phyloP scores from a whole-genome alignment of 2,797 vertebrate genomes.

The Brotula barbata region DNA sequence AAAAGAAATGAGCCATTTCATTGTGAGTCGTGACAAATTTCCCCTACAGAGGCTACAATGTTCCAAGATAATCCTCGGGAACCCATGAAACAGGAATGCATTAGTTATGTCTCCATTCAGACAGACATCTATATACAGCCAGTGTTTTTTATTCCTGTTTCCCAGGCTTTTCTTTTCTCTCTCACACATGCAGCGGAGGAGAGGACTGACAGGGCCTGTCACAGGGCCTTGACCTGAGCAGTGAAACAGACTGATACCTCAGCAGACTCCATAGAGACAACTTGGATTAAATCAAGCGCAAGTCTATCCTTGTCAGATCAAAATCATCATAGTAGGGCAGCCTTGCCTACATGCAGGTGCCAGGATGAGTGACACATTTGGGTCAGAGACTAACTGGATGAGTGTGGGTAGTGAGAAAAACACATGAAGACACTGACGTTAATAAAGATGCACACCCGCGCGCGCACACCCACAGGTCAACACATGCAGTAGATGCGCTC shows the following conservation, averaged over 20 bases:
- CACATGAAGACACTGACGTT: slow-evolving; percentile 23
- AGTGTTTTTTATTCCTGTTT: neutral
- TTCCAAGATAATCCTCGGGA: slow-evolving; percentile 41
- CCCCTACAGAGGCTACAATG: slow-evolving; percentile 30
- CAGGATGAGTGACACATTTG: slow-evolving; percentile 71
- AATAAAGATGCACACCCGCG: neutral
- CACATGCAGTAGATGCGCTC: too few relatives aligned
- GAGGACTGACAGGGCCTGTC: slow-evolving; percentile 65
- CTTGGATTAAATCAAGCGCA: slow-evolving; percentile 73
- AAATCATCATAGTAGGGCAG: slow-evolving; percentile 67
- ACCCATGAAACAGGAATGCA: slow-evolving; percentile 35
- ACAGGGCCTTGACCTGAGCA: slow-evolving; percentile 67
- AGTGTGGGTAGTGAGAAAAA: slow-evolving; percentile 37
- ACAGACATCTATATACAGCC: slow-evolving; percentile 8
- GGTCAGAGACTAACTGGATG: slow-evolving; percentile 61
- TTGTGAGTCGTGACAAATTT: slow-evolving; percentile 26
- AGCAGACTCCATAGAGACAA: slow-evolving; percentile 62
- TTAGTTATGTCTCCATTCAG: slow-evolving; percentile 16
- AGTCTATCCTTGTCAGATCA: slow-evolving; percentile 76
- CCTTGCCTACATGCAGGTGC: slow-evolving; percentile 67
- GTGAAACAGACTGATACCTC: slow-evolving; percentile 62
- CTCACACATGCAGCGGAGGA: slow-evolving; percentile 15
- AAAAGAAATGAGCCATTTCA: neutral
- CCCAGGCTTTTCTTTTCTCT: slow-evolving; percentile 16
- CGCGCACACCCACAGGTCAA: neutral